Conservation (phyloP, 2,888 invertebrate species). For the Neoascia interrupta region DNA sequence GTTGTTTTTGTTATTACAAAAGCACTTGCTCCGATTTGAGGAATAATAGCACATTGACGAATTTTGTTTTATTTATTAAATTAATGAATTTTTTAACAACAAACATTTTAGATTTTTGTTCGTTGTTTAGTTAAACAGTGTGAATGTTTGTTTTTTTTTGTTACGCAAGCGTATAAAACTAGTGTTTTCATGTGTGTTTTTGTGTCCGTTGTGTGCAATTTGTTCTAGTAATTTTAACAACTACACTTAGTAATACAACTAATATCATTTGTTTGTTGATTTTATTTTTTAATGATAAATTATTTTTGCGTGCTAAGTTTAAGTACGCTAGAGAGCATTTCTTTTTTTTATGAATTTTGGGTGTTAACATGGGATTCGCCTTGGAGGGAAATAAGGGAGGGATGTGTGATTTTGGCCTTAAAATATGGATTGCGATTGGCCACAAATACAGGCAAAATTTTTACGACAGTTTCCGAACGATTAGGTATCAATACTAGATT, state of each 20-base stretch:
- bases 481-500: conserved; percentile 46
- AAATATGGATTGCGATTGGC: conserved; percentile 42
- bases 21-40: conserved; percentile 47
- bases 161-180: conserved; percentile 45
- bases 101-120: conserved; percentile 51
- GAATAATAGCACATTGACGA: conserved; percentile 54
- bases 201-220: conserved; percentile 44
- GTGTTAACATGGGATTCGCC: conserved; percentile 15
- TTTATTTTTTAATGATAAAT: conserved; percentile 30
- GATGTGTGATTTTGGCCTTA: conserved; percentile 21
- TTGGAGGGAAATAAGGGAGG: conserved; percentile 59
- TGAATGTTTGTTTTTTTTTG: conserved; percentile 3
- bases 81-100: conserved; percentile 38
- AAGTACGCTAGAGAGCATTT: conserved; percentile 18
- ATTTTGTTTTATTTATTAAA: conserved; percentile 15
- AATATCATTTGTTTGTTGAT: conserved; percentile 34
- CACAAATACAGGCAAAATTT: conserved; percentile 14
- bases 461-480: not conserved
- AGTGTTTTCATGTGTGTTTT: conserved; percentile 34
- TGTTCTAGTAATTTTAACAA: conserved; percentile 59
- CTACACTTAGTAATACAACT: conserved; percentile 57
- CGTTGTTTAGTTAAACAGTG: conserved; percentile 50
- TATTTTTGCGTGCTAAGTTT: conserved; percentile 48
- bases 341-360: conserved; percentile 22
- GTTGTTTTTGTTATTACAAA: conserved; percentile 45